These are phyloP conservation scores for Gopherus evgoodei DNA, from an alignment of 2,113 vertebrate species.

Conservation along the genomic window DNA sequence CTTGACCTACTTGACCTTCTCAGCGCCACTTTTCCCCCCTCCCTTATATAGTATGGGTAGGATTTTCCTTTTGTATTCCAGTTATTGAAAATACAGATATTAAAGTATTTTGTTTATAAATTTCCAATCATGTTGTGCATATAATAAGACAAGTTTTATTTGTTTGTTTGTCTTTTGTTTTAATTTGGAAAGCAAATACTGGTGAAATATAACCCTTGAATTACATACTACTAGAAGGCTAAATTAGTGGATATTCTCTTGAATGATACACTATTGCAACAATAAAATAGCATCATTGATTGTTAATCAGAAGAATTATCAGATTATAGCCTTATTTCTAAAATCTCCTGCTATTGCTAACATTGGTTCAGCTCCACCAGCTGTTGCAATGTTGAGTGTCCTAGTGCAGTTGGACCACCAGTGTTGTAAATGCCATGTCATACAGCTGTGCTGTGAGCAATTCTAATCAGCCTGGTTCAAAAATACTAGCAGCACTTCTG, in stretches of 20 bases:
- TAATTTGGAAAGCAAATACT: not conserved
- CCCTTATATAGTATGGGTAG: not conserved
- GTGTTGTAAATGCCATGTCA: slow-evolving; percentile 45
- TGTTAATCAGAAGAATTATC: not conserved
- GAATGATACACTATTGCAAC: not conserved
- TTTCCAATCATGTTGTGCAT: not conserved
- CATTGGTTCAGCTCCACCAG: not conserved
- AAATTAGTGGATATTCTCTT: not conserved
- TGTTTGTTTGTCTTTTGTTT: not conserved
- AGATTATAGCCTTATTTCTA: not conserved
- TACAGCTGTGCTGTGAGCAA: slow-evolving; percentile 26
- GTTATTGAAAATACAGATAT: not conserved
- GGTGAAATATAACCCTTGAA: not conserved
- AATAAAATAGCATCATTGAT: not conserved
- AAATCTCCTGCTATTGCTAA: slow-evolving; percentile 8
- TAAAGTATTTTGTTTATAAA: not conserved
- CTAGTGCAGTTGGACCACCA: not conserved
- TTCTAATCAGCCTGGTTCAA: slow-evolving; percentile 57
- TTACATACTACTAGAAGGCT: not conserved
- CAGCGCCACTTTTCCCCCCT: not conserved
- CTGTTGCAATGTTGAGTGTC: not conserved
- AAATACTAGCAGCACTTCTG: slow-evolving; percentile 34
- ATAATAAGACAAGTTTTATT: not conserved
- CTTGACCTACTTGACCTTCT: not conserved
- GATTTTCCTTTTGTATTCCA: not conserved